Base-by-base conservation (phyloP, 2,888 invertebrate genomes). In the Acleris cristana region DNA sequence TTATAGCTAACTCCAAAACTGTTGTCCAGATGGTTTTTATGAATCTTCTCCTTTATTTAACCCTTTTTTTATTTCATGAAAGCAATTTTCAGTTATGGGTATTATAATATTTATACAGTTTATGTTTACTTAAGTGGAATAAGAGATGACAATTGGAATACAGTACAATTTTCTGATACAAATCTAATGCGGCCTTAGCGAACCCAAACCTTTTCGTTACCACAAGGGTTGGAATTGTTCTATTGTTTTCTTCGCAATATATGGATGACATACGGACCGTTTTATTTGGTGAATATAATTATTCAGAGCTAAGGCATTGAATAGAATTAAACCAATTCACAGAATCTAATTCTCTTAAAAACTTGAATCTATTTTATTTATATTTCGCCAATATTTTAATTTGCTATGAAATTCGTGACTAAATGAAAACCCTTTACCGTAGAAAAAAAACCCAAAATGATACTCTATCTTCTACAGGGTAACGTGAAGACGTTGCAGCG, bases 181-280 rank as follows among this genome's bases (percentile, higher is more conserved):
- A 58, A 67, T 67, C 67, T 67, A 54, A 62, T 26, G 57, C 54
- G 58, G 53, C 67, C 67, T 67, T 57, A 60, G n/a, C 51, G 51
- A 72, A 71, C 71, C 71, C 61, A 62, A 72, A 77, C 79, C 81
- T 77, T 61, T 80, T 79, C 66, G 73, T 73, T 79, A 80, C 80
- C 79, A 73, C 70, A 65, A 74, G 70, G 73, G 71, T 77, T 75
- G 77, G 73, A 70, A 74, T 77, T 79, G 76, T 76, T 74, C 79
- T 73, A 82, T 83, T 85, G 85, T 84, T 81, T 78, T 74, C 73
- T 40, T 64, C 68, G 59, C 70, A 74, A 74, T 70, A 65, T 51
- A 64, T 67, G 64, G 68, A 68, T 66, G 60, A 55, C 49, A 54
- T 52, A 56, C 53, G 67, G 51, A 62, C 58, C 63, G 64, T 34